A percentile compares a stretch with the other conserved stretches of the same genome.
These are phyloP conservation scores for Acleris cristana DNA, from an alignment of 2,888 invertebrate species.

Conservation along the genomic window DNA sequence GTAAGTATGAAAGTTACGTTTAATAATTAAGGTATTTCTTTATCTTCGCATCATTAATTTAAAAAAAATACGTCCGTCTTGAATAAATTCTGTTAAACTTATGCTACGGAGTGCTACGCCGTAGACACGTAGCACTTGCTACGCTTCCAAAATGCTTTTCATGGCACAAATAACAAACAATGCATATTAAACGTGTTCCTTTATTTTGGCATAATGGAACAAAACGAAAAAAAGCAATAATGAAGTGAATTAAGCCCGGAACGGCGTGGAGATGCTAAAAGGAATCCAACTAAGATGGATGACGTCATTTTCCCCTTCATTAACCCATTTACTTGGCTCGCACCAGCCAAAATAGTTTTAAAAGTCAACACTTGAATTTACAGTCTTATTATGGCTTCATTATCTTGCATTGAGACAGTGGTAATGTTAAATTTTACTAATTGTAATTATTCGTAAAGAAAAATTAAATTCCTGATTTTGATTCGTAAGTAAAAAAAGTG, in stretches of 20 bases:
- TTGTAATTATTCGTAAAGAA: background rate
- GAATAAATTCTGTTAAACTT: no score
- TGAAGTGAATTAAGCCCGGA: constrained; percentile 70
- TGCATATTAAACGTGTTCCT: constrained; percentile 35
- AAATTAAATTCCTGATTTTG: no score
- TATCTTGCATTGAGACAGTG: background rate
- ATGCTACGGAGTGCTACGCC: background rate
- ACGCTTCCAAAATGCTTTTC: background rate
- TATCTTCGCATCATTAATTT: no score
- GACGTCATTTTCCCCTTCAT: constrained; percentile 78
- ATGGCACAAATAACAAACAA: constrained; percentile 8
- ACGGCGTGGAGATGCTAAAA: constrained; percentile 64
- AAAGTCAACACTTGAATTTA: constrained; percentile 48
- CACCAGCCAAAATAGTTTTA: constrained; percentile 66
- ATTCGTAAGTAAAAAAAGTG: no score
- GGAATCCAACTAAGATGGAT: constrained; percentile 78
- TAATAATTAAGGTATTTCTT: no score
- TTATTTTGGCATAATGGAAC: constrained; percentile 54
- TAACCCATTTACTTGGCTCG: constrained; percentile 73
- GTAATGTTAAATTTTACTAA: background rate
- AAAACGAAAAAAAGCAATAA: constrained; percentile 63
- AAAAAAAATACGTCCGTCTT: no score
- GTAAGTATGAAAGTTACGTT: no score
- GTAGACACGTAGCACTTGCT: constrained; percentile 1
- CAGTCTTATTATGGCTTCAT: constrained; percentile 20